phyloP scores from a whole-genome alignment of 2,888 invertebrate genomes.

The Agrotis exclamationis region DNA sequence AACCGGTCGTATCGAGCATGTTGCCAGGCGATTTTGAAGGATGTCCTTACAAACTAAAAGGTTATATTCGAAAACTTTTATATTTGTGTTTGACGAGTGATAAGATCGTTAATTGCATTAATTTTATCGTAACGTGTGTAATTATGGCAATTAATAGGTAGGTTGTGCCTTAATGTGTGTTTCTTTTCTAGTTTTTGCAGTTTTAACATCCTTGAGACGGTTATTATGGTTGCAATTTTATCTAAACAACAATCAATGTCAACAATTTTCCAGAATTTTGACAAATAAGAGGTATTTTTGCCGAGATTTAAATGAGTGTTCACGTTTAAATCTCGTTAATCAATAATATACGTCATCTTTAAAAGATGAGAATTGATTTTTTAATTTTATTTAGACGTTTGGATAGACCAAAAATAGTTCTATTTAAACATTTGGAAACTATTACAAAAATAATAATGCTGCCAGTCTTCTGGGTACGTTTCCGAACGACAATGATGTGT shows the following conservation, averaged over 20 bases:
- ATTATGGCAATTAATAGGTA: conserved; percentile 14
- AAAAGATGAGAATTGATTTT: background rate
- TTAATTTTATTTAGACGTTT: too few species aligned
- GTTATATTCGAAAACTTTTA: conserved; percentile 5
- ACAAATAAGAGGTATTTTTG: background rate
- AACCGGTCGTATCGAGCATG: conserved; percentile 10
- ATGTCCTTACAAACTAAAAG: conserved; percentile 12
- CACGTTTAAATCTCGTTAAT: too few species aligned
- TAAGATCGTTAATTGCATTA: conserved; percentile 37
- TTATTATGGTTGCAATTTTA: background rate
- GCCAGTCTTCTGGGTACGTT: too few species aligned
- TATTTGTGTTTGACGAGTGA: conserved; percentile 14
- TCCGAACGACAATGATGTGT: too few species aligned
- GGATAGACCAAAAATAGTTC: too few species aligned
- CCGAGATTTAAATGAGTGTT: too few species aligned
- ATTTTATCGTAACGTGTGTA: conserved; percentile 14
- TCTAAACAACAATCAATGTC: background rate
- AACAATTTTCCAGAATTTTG: background rate
- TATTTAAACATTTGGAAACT: too few species aligned
- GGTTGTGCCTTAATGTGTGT: background rate
- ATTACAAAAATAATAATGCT: too few species aligned
- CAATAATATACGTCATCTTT: too few species aligned
- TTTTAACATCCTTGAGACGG: background rate
- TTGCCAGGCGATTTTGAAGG: conserved; percentile 8
- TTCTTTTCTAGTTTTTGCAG: background rate